Evolutionary conservation across 2,113 vertebrate genomes (phyloP).

Genomic region (Theristicus caerulescens): DNA sequence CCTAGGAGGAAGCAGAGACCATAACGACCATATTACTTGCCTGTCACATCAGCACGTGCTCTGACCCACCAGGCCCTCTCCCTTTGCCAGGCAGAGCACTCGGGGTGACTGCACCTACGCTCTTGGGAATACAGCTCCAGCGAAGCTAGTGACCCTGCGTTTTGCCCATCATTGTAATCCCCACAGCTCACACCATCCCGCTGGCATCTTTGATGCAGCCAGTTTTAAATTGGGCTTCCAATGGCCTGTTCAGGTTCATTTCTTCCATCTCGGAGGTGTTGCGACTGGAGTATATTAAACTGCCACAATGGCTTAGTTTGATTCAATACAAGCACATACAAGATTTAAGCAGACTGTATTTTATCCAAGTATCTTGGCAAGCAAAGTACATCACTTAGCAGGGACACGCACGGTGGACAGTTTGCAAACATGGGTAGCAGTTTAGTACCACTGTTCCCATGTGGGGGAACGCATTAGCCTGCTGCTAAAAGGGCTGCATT

Average conservation of each 20-base stretch:
- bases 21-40: too few relatives aligned
- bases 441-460: neutral
- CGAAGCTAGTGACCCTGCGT: fast-evolving
- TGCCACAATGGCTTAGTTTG: slow-evolving; percentile 19
- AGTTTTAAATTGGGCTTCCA: neutral
- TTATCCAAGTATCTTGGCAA: neutral
- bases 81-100: neutral
- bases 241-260: neutral
- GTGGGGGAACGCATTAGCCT: neutral
- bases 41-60: neutral
- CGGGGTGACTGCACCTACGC: fast-evolving
- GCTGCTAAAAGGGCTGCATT: neutral
- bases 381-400: slow-evolving; percentile 3
- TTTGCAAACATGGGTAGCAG: slow-evolving; percentile 13
- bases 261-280: neutral
- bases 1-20: neutral
- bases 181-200: neutral
- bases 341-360: slow-evolving; percentile 39
- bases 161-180: fast-evolving
- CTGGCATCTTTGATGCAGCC: neutral
- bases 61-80: neutral
- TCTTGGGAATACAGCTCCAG: neutral
- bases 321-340: neutral
- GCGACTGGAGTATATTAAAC: slow-evolving; percentile 7
- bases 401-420: neutral